A percentile compares a stretch with the other conserved stretches of the same genome.
phyloP scores from a whole-genome alignment of 2,797 vertebrate genomes.

The Aldrovandia affinis region DNA sequence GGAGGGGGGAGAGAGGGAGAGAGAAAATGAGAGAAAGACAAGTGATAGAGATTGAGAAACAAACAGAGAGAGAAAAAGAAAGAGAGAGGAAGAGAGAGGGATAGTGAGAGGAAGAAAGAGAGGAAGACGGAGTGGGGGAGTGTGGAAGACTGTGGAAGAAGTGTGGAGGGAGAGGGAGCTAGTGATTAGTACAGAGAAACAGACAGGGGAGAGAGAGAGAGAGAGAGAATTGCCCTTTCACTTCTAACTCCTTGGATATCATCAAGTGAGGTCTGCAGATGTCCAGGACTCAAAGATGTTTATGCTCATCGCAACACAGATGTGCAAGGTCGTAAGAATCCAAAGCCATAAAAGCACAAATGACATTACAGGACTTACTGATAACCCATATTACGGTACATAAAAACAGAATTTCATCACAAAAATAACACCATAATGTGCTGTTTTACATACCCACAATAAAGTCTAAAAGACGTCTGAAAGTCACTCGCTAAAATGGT shows the following conservation, averaged over 20 bases:
- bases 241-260: slow-evolving; percentile 52
- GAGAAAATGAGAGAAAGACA: neutral
- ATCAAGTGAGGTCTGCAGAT: slow-evolving; percentile 61
- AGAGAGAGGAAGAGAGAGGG: neutral
- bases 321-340: slow-evolving; percentile 62
- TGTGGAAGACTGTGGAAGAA: neutral
- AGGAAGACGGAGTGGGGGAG: slow-evolving; percentile 46
- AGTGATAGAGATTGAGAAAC: neutral
- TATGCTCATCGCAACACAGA: slow-evolving; percentile 27
- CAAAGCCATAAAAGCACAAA: slow-evolving; percentile 52
- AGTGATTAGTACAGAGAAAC: neutral
- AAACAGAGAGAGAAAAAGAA: neutral
- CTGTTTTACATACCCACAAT: slow-evolving; percentile 44
- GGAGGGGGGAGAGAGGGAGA: slow-evolving; percentile 6
- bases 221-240: slow-evolving; percentile 48
- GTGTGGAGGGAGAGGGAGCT: neutral
- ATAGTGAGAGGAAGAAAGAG: slow-evolving; percentile 32
- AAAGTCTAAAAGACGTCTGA: slow-evolving; percentile 39
- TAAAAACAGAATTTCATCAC: neutral
- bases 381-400: slow-evolving; percentile 35
- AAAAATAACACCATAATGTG: slow-evolving; percentile 11
- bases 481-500: slow-evolving; percentile 9
- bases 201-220: slow-evolving; percentile 45
- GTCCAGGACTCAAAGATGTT: slow-evolving; percentile 52
- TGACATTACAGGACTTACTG: slow-evolving; percentile 52